Evolutionary conservation across 37 sponge, comb jelly and placozoan genomes (phyloP), one percentile per base, ranked within the genome.

Genomic region (Tethya wilhelma): DNA sequence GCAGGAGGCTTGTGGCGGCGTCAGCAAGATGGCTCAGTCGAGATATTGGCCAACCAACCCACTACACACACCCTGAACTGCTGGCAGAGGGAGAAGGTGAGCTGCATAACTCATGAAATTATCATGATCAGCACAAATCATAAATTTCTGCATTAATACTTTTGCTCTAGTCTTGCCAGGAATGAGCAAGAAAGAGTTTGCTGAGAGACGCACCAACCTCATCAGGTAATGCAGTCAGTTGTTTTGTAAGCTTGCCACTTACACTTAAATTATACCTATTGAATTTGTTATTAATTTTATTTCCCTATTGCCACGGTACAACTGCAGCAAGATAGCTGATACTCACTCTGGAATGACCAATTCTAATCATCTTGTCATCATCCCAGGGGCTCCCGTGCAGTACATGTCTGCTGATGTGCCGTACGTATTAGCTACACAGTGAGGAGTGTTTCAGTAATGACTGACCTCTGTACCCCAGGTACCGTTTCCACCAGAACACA

Each of bases 371-470:
- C 41, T 94, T 22, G 92, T 84, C 23, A 79, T 94, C 19, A 73
- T 94, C 3, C 88, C 93, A 0, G 82, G 85, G 44, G 70, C 91
- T 20, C 70, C 88, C 2, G 40, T 82, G n/a, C 67, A 74, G 33
- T 94, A 91, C 68, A 82, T 92, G 88, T 79, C 77, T 33, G 58
- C 45, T 43, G 84, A 94, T 79, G 79, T 94, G 4, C 89, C 89
- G 95, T 94, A 65, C 73, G 94, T 55, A 4, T 38, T 5, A 69
- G 55, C 1, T 65, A 5, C 5, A 20, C 66, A n/a, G 3, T 8
- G 25, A 30, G 25, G 53, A 41, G 5, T 40, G 1, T 8, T 60
- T 4, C 26, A 20, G 38, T 38, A 29, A 45, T 67, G 67, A 55
- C 28, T 23, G 9, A 25, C 33, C 22, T 23, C 64, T 33, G n/a